phyloP scores from a whole-genome alignment of 2,113 vertebrate species.

The Hydropotes inermis region DNA sequence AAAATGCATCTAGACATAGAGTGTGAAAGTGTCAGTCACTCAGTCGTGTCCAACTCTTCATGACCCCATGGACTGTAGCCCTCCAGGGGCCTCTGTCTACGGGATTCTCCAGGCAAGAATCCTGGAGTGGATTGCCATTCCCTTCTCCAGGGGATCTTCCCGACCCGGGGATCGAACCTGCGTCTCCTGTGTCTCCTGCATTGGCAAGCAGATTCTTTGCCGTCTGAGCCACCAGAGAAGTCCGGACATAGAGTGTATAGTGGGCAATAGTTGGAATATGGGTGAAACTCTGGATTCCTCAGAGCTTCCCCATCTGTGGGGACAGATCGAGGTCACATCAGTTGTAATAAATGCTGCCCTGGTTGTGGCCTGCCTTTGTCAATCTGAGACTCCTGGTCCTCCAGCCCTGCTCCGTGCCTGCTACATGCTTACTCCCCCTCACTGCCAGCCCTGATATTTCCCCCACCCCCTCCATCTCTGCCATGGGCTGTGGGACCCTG shows the following conservation, averaged over 20 bases:
- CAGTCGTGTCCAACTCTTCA: neutral
- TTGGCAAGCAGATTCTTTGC: neutral
- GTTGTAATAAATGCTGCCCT: neutral
- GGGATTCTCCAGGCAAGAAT: neutral
- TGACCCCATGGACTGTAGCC: neutral
- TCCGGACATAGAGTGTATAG: neutral
- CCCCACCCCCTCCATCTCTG: neutral
- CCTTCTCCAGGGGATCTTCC: neutral
- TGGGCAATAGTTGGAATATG: neutral
- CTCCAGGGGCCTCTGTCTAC: neutral
- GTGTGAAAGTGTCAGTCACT: neutral
- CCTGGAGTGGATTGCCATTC: neutral
- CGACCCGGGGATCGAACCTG: neutral
- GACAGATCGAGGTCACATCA: neutral
- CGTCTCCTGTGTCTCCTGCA: neutral
- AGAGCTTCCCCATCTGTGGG: neutral
- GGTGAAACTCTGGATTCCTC: neutral
- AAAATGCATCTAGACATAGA: neutral
- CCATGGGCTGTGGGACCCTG: neutral
- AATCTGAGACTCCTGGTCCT: neutral
- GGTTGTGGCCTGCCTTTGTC: neutral
- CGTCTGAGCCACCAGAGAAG: neutral
- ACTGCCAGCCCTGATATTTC: too few species aligned
- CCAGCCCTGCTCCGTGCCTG: too few species aligned
- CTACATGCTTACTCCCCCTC: too few species aligned